A percentile compares a stretch with the other conserved stretches of the same genome.
Evolutionary conservation across 2,113 vertebrate species (phyloP).

Genomic region (Siniperca chuatsi): DNA sequence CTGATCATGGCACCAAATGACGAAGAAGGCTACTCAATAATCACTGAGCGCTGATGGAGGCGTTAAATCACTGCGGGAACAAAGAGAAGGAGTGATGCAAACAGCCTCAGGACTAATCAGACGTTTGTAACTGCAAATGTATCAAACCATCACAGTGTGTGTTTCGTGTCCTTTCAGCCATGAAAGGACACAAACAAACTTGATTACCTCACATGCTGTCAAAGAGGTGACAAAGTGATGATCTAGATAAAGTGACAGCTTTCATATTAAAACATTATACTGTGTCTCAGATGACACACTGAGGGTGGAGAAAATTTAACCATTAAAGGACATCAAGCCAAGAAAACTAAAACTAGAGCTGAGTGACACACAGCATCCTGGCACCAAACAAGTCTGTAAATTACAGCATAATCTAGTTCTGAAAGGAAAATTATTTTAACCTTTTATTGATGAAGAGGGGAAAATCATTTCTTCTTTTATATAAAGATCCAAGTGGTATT

Average conservation of each 20-base stretch:
- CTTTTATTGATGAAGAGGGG: background rate
- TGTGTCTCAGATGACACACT: background rate
- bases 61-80: conserved; percentile 8
- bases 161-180: background rate
- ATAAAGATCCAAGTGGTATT: background rate
- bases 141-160: background rate
- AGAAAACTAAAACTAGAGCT: background rate
- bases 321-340: background rate
- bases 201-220: conserved; percentile 1
- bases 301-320: background rate
- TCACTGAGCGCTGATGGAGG: background rate
- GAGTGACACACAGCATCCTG: background rate
- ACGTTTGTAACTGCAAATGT: background rate
- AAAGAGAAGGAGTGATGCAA: background rate
- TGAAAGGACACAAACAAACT: background rate
- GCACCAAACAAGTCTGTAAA: background rate
- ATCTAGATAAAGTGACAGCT: background rate
- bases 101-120: background rate
- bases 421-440: background rate
- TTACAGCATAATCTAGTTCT: no score
- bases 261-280: background rate
- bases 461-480: no score
- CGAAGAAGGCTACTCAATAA: background rate
- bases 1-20: background rate
- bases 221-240: background rate